phyloP scores from a whole-genome alignment of 2,888 invertebrate species.

The Cheilosia vulpina region DNA sequence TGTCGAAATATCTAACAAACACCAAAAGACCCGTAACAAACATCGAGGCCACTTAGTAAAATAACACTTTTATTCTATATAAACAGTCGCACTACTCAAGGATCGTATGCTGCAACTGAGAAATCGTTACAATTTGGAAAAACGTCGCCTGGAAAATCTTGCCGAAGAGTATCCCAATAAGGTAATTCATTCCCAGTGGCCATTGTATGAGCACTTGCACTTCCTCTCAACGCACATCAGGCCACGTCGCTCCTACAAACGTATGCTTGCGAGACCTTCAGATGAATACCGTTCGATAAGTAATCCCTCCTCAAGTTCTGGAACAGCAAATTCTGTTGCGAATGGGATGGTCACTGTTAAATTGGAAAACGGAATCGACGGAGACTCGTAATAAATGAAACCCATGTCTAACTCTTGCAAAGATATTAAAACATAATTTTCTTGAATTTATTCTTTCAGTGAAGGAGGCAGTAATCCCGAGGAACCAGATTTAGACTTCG shows the following conservation, averaged over 20 bases:
- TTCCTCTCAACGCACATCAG: constrained; percentile 83
- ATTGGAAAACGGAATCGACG: constrained; percentile 76
- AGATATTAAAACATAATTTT: neutral
- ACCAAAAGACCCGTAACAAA: constrained; percentile 4
- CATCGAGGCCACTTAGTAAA: neutral
- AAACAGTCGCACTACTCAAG: constrained; percentile 81
- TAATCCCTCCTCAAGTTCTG: constrained; percentile 65
- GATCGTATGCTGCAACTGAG: constrained; percentile 83
- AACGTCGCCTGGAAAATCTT: constrained; percentile 82
- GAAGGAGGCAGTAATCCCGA: constrained; percentile 61
- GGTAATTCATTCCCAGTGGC: constrained; percentile 81
- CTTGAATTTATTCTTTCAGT: constrained; percentile 38
- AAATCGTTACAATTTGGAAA: constrained; percentile 83
- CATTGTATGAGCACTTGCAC: constrained; percentile 81
- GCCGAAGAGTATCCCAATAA: constrained; percentile 78
- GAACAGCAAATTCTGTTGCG: constrained; percentile 56
- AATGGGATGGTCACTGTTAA: constrained; percentile 77
- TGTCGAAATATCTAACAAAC: neutral
- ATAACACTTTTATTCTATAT: constrained; percentile 8
- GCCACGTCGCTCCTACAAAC: constrained; percentile 82
- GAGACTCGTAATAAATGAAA: constrained; percentile 74
- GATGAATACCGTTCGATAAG: constrained; percentile 53
- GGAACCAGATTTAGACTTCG: constrained; percentile 46
- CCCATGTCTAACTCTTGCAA: neutral
- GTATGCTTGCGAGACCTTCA: constrained; percentile 76